phyloP scores from a whole-genome alignment of 2,113 vertebrate species.

The Toxostoma redivivum region DNA sequence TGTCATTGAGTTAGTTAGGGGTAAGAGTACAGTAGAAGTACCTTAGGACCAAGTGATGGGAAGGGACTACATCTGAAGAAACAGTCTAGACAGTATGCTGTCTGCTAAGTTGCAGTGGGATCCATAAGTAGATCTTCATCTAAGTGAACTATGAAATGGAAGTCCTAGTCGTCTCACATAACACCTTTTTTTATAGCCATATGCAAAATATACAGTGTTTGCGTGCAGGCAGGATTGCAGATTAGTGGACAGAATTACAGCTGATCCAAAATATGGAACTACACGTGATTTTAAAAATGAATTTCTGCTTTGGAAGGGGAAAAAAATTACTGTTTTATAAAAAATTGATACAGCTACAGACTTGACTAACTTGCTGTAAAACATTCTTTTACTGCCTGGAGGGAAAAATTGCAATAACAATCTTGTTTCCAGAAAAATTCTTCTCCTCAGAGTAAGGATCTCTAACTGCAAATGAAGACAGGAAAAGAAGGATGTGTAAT shows the following conservation, averaged over 20 bases:
- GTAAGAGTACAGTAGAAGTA: background rate
- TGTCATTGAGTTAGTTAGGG: background rate
- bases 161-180: background rate
- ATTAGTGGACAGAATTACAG: background rate
- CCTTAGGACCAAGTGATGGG: background rate
- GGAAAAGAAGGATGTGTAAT: background rate
- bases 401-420: background rate
- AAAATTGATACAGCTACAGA: background rate
- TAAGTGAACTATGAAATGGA: background rate
- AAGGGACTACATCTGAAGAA: background rate
- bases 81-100: background rate
- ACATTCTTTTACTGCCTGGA: background rate
- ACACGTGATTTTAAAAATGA: background rate
- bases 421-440: background rate
- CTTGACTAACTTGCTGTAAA: background rate
- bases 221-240: background rate
- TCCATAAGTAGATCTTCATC: background rate
- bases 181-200: background rate
- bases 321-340: background rate
- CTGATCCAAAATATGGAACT: background rate
- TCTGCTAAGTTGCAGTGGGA: background rate
- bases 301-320: background rate
- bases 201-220: background rate
- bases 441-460: background rate
- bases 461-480: background rate